Base-by-base conservation (phyloP, 2,797 vertebrate species). In the Poliocrania exsul region DNA sequence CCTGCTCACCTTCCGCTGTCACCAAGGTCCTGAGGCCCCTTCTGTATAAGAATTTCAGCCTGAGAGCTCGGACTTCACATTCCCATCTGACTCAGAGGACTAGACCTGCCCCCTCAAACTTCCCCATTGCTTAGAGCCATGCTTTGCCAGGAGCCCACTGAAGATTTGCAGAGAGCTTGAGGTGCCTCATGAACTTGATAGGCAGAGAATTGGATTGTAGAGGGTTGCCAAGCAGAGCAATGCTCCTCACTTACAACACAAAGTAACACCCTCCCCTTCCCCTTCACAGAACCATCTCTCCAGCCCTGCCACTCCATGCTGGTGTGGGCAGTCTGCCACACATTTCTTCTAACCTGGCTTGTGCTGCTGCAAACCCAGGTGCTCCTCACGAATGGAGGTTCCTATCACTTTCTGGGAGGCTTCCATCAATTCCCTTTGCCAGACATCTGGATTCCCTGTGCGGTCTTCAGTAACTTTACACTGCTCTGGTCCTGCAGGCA, bases 361-460 rank as follows among this genome's bases (percentile, higher is more conserved):
- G 17, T 56, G 82, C 69, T 64, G 60, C 57, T 50, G 5, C 51
- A 57, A n/a, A 64, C 24, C 47, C 74, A 42, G 23, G 7, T 20
- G 46, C 10, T 92, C 13, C 50, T 75, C 16, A 0, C 0, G 1
- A 31, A 12, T 6, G 38, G 2, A 80, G 5, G 28, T 25, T 77
- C 40, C 51, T 31, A 1, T 3, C 12, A 1, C 40, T 79, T 78
- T 61, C 71, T 44, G 38, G 16, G 46, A 86, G 23, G 40, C 12
- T 60, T 67, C 40, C 38, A 66, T 24, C 13, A 4, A 21, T 35
- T 81, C 71, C 29, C 19, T 78, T 81, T 10, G 12, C 70, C 83
- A 92, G 72, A 93, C 77, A 75, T 47, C 86, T 91, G 82, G 33
- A 50, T 83, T 83, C 86, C 53, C 58, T 31, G 14, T 24, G 42